These are phyloP conservation scores for Steinernema hermaphroditum DNA, from an alignment of 2,888 invertebrate genomes.

Conservation along the genomic window DNA sequence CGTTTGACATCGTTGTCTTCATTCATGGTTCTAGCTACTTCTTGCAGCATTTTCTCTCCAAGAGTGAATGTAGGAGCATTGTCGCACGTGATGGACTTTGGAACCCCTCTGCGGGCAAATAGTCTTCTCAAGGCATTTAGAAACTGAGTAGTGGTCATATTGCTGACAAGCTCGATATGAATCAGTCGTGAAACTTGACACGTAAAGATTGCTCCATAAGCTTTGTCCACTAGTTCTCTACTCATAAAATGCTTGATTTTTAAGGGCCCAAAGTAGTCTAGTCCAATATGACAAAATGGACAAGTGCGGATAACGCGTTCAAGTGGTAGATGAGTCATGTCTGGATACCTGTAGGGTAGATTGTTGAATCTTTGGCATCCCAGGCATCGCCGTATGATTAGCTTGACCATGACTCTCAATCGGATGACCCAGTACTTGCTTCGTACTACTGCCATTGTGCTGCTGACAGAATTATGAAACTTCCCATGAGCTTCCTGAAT, in stretches of 20 bases:
- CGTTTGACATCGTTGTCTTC: neutral
- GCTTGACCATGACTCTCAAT: neutral
- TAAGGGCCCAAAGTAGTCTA: neutral
- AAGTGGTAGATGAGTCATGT: neutral
- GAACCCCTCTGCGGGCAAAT: constrained; percentile 34
- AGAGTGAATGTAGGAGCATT: constrained; percentile 32
- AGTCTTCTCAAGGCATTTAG: constrained; percentile 30
- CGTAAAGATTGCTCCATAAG: constrained; percentile 30
- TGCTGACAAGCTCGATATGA: constrained; percentile 32
- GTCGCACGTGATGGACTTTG: constrained; percentile 27
- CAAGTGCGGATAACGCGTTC: neutral
- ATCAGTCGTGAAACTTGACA: constrained; percentile 28
- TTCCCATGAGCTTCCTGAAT: neutral
- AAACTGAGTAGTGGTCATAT: constrained; percentile 26
- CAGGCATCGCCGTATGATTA: neutral
- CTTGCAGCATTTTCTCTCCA: constrained; percentile 19
- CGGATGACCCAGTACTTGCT: neutral
- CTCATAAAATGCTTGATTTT: neutral
- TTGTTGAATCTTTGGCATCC: neutral
- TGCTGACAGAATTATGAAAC: neutral
- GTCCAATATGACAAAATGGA: neutral
- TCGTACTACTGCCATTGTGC: neutral
- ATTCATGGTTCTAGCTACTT: neutral
- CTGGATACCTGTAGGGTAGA: neutral
- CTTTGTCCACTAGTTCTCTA: neutral